Evolutionary conservation across 2,797 vertebrate genomes (phyloP).

Genomic region (Lophius americanus): DNA sequence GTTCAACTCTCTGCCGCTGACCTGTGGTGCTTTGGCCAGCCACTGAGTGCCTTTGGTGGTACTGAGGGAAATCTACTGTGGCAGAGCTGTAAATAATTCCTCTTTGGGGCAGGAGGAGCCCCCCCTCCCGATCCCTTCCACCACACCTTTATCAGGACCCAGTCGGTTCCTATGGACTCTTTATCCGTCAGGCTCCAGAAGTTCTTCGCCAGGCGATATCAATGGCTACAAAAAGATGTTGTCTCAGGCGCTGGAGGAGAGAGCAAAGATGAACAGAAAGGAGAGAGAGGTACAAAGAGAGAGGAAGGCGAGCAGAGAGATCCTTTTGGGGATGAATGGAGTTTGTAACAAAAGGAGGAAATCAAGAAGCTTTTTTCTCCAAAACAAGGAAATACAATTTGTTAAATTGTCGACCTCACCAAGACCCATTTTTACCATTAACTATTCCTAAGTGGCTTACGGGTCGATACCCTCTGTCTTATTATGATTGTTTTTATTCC

Average conservation of each 20-base stretch:
- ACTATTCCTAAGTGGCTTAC: too few relatives aligned
- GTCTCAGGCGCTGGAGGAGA: conserved; percentile 39
- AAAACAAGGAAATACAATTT: background rate
- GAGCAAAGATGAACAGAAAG: conserved; percentile 39
- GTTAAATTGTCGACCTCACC: too few relatives aligned
- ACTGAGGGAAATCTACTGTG: conserved; percentile 76
- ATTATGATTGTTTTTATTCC: too few relatives aligned
- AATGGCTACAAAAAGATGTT: conserved; percentile 54
- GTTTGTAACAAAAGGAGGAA: background rate
- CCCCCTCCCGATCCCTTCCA: conserved; percentile 35
- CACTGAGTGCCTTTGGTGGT: conserved; percentile 67
- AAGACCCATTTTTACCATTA: too few relatives aligned
- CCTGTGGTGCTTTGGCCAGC: conserved; percentile 27
- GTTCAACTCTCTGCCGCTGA: conserved; percentile 39
- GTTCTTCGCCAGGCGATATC: conserved; percentile 50
- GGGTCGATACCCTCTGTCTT: too few relatives aligned
- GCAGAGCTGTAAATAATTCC: conserved; percentile 80
- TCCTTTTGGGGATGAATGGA: conserved; percentile 8
- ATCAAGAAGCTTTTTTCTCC: background rate
- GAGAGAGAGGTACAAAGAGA: conserved; percentile 10
- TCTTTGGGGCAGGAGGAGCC: conserved; percentile 56
- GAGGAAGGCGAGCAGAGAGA: background rate
- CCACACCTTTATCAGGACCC: conserved; percentile 63
- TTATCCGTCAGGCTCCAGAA: conserved; percentile 71
- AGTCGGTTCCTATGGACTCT: conserved; percentile 63